Evolutionary conservation across 2,113 vertebrate genomes (phyloP), one percentile per base, ranked within the genome.

Genomic region (Corythaixoides concolor): DNA sequence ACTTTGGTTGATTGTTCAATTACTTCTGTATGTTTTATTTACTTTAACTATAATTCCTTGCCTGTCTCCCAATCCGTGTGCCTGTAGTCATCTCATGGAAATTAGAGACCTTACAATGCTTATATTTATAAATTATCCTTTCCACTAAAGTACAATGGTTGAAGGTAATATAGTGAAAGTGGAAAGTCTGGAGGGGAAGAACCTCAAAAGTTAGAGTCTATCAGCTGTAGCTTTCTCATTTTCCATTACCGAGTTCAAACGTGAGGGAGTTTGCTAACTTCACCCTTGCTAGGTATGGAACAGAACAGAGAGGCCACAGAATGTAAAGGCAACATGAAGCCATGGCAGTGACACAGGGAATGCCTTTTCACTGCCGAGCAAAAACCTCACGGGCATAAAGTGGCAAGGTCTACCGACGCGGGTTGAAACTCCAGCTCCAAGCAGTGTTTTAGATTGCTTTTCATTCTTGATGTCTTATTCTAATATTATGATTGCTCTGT

Each of bases 1-100:
- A 94, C 81, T 90, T 84, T 79, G 63, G 93, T 63, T 94, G 95
- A 93, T 96, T 97, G 80, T 95, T 90, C 93, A 95, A 92, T 95
- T 94, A 94, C 89, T 94, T 95, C 67, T 95, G 72, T 77, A 66
- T 95, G 93, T 97, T 97, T 97, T 85, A 89, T 79, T 97, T 74
- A 73, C 64, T 77, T 35, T 78, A 81, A 88, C 85, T 80, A 50
- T 93, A 87, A 83, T 75, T 95, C 85, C 32, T 87, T 87, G 69
- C 58, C 67, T 77, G 86, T 88, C 47, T 89, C 62, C 97, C 89
- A 91, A 67, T 60, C 74, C 53, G 83, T 74, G 33, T 68, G 85
- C 75, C 84, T 77, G 47, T 91, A 95, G 81, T 79, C 66, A 74
- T 93, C 72, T 96, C 91, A 50, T 22, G 33, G 84, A 93, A 84